phyloP scores from a whole-genome alignment of 2,113 vertebrate species.

The Progne subis region DNA sequence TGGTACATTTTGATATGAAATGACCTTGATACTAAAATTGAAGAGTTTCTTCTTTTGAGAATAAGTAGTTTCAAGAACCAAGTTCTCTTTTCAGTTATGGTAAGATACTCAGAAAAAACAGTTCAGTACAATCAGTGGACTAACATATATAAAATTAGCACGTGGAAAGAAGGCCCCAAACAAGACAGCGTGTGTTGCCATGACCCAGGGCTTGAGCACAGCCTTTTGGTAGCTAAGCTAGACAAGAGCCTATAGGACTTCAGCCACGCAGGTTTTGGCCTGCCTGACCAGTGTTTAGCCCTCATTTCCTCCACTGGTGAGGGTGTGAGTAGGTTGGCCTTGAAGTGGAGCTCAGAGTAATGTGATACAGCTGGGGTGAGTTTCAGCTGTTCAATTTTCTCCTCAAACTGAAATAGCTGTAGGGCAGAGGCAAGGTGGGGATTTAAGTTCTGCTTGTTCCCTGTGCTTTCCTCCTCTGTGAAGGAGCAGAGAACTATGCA shows the following conservation, averaged over 20 bases:
- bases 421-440: background rate
- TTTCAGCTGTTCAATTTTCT: background rate
- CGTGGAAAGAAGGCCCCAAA: background rate
- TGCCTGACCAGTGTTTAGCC: background rate
- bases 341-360: background rate
- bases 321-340: accelerated
- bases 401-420: background rate
- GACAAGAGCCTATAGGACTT: background rate
- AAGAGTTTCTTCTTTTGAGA: background rate
- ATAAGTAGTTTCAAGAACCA: background rate
- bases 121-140: background rate
- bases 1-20: background rate
- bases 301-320: background rate
- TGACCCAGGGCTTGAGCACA: background rate
- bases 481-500: background rate
- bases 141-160: background rate
- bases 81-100: background rate
- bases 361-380: background rate
- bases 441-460: background rate
- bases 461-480: background rate
- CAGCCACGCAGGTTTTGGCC: background rate
- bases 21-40: background rate
- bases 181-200: accelerated
- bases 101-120: background rate
- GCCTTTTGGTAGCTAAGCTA: background rate